A percentile compares a stretch with the other conserved stretches of the same genome.
These are phyloP conservation scores for Luffia ferchaultella DNA, from an alignment of 2,888 invertebrate species.

Conservation along the genomic window DNA sequence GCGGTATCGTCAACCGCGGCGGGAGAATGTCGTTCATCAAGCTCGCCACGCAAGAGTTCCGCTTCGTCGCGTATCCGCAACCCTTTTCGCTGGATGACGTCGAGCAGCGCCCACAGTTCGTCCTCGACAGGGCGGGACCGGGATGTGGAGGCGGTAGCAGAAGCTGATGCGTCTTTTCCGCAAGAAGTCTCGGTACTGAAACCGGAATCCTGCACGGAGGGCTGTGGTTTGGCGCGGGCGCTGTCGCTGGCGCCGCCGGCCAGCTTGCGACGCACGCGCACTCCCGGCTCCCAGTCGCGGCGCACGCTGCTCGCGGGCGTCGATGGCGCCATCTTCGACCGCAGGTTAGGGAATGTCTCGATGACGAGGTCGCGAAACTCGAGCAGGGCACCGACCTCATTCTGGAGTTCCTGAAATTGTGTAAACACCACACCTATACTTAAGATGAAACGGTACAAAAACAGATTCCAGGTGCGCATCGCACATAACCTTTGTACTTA, in stretches of 20 bases:
- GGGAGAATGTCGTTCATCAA: slow-evolving; percentile 26
- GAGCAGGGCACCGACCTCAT: slow-evolving; percentile 90
- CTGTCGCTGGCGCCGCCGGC: slow-evolving; percentile 48
- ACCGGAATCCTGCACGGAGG: slow-evolving; percentile 81
- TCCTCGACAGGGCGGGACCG: slow-evolving; percentile 71
- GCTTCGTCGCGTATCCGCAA: slow-evolving; percentile 74
- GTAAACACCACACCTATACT: neutral
- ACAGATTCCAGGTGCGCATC: no score
- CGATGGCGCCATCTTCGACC: slow-evolving; percentile 83
- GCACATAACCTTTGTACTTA: no score
- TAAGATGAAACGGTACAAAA: neutral
- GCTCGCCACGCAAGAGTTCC: slow-evolving; percentile 68
- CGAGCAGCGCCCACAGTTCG: slow-evolving; percentile 85
- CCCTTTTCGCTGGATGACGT: slow-evolving; percentile 81
- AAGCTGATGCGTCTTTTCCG: slow-evolving; percentile 77
- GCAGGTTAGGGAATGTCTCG: slow-evolving; percentile 92
- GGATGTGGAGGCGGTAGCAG: slow-evolving; percentile 63
- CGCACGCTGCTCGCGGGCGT: slow-evolving; percentile 56
- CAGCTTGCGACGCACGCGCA: slow-evolving; percentile 74
- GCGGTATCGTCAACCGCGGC: slow-evolving; percentile 65
- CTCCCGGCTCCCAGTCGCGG: slow-evolving; percentile 84
- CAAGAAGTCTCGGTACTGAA: slow-evolving; percentile 90
- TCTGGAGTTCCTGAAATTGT: slow-evolving; percentile 77
- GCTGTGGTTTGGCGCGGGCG: slow-evolving; percentile 68
- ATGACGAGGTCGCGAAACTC: slow-evolving; percentile 94